Percentiles rank a stretch among this genome's conserved stretches.
These are phyloP conservation scores for Melanerpes formicivorus DNA, from an alignment of 2,113 vertebrate species.

Conservation along the genomic window DNA sequence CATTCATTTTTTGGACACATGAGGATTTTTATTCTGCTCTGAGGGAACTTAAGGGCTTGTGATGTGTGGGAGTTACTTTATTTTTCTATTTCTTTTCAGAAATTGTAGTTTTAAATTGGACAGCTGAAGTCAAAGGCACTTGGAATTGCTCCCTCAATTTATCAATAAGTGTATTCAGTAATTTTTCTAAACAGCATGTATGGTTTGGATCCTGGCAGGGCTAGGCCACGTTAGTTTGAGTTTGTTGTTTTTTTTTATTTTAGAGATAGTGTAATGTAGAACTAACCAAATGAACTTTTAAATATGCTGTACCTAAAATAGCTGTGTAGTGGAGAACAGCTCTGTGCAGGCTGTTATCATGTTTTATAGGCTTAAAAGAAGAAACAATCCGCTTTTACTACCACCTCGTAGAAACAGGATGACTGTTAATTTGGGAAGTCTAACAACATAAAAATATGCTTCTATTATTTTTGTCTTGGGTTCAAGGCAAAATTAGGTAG, in stretches of 20 bases:
- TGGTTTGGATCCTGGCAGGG: neutral
- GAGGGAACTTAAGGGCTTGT: neutral
- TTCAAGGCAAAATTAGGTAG: neutral
- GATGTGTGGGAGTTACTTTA: neutral
- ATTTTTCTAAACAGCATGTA: neutral
- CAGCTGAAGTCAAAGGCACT: neutral
- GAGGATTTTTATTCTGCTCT: neutral
- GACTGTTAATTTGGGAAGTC: neutral
- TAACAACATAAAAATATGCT: neutral
- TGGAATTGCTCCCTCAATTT: neutral
- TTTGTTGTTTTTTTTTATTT: neutral
- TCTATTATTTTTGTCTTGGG: neutral
- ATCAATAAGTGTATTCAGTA: neutral
- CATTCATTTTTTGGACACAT: neutral
- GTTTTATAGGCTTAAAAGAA: neutral
- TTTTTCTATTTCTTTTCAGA: neutral
- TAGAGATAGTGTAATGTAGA: neutral
- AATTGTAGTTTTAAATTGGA: neutral
- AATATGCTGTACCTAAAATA: neutral
- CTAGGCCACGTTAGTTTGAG: neutral
- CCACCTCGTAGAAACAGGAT: neutral
- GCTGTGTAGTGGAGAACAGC: neutral
- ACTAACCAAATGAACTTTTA: neutral
- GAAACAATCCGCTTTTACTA: neutral
- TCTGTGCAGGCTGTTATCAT: neutral